phyloP scores from a whole-genome alignment of 1,140 invertebrate species.

The Leguminivora glycinivorella region DNA sequence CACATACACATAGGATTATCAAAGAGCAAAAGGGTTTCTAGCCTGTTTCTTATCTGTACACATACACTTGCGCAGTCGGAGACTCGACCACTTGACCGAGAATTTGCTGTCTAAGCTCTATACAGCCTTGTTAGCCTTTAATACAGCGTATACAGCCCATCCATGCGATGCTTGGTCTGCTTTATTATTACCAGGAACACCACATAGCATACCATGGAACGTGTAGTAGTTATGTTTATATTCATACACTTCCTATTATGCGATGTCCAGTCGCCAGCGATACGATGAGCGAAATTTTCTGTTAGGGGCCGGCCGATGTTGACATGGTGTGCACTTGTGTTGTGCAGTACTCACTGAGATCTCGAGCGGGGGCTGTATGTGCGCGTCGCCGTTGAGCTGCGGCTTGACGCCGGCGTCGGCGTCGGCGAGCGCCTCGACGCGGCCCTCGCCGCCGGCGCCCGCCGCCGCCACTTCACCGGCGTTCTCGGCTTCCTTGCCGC shows the following conservation, averaged over 20 bases:
- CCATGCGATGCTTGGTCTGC: too few species aligned
- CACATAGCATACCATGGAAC: too few species aligned
- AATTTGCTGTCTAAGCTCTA: too few species aligned
- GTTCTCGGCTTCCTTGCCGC: conserved; percentile 87
- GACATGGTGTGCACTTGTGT: too few species aligned
- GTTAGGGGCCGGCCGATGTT: too few species aligned
- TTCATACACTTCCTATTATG: neutral
- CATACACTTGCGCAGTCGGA: neutral
- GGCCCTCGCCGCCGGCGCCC: conserved; percentile 83
- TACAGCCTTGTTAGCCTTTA: too few species aligned
- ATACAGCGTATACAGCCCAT: too few species aligned
- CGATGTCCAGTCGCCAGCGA: neutral
- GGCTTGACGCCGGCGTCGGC: conserved; percentile 82
- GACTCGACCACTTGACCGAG: neutral
- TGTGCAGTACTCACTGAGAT: conserved; percentile 46
- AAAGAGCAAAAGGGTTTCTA: neutral
- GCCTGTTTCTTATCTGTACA: too few species aligned
- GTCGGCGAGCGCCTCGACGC: conserved; percentile 86
- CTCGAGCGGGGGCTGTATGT: conserved; percentile 77
- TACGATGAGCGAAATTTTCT: too few species aligned
- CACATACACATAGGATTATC: neutral
- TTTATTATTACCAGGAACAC: too few species aligned
- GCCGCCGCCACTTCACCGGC: conserved; percentile 80
- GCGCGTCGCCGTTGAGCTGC: conserved; percentile 85
- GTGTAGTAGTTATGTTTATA: too few species aligned